phyloP scores from a whole-genome alignment of 1,140 invertebrate genomes.

The Chelonus insularis region DNA sequence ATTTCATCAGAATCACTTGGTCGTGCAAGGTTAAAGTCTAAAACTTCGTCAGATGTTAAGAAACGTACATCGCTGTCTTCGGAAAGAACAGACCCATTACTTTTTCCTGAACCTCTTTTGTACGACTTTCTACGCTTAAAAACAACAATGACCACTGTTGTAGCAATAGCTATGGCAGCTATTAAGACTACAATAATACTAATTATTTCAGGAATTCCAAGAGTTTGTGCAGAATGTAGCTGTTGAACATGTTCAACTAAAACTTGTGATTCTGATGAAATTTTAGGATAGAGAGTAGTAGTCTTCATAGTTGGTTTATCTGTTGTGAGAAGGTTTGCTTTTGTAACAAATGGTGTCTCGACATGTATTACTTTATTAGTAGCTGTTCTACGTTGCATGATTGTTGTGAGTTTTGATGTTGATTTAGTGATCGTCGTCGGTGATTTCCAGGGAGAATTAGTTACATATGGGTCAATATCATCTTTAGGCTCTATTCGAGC shows the following conservation, averaged over 20 bases:
- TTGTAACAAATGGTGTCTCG: constrained; percentile 10
- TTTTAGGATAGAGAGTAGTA: not conserved
- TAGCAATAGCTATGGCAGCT: constrained; percentile 35
- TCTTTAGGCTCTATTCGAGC: constrained; percentile 46
- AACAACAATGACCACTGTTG: constrained; percentile 39
- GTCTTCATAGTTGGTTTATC: not conserved
- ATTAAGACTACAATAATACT: constrained; percentile 39
- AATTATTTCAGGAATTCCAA: constrained; percentile 39
- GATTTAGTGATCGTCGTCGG: constrained; percentile 6
- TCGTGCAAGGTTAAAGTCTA: constrained; percentile 61
- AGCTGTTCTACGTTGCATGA: constrained; percentile 2
- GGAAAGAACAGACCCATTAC: constrained; percentile 46
- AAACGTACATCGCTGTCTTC: constrained; percentile 64
- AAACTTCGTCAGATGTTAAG: constrained; percentile 61
- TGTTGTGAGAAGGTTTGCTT: not conserved
- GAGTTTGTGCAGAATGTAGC: constrained; percentile 9
- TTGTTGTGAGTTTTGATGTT: constrained; percentile 15
- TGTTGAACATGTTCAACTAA: constrained; percentile 7
- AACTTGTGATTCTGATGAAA: constrained; percentile 11
- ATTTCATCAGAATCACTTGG: constrained; percentile 48
- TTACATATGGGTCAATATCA: constrained; percentile 43
- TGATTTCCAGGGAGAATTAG: constrained; percentile 21
- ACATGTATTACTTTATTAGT: not conserved
- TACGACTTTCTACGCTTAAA: constrained; percentile 44
- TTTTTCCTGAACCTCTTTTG: constrained; percentile 38